Evolutionary conservation across 1,140 invertebrate species (phyloP).

Genomic region (Cherax destructor): DNA sequence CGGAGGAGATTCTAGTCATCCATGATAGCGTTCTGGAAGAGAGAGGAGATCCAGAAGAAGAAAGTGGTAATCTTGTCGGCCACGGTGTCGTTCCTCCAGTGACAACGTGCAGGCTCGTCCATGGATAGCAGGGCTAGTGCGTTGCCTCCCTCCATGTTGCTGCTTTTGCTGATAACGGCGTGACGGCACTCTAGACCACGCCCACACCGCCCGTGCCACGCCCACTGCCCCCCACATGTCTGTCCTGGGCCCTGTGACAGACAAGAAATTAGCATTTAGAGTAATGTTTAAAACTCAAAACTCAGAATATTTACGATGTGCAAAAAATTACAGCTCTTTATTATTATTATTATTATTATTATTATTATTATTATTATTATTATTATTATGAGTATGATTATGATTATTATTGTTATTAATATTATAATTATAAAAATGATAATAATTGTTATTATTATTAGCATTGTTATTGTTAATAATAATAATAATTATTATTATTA

Average conservation of each 20-base stretch:
- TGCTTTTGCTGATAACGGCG: neutral
- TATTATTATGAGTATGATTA: too few relatives aligned
- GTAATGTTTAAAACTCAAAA: neutral
- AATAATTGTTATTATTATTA: too few relatives aligned
- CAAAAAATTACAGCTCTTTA: too few relatives aligned
- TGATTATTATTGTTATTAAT: too few relatives aligned
- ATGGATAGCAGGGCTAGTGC: constrained; percentile 28
- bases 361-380: too few relatives aligned
- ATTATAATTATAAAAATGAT: too few relatives aligned
- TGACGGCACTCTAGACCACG: constrained; percentile 38
- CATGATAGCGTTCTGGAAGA: constrained; percentile 38
- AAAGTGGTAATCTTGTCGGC: constrained; percentile 48
- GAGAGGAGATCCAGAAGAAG: constrained; percentile 51
- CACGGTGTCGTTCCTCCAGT: constrained; percentile 30
- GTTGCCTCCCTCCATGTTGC: constrained; percentile 19
- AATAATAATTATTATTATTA: too few relatives aligned
- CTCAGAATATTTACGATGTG: too few relatives aligned
- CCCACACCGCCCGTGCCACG: constrained; percentile 59
- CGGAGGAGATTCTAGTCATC: constrained; percentile 7
- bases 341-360: too few relatives aligned
- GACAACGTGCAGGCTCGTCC: constrained; percentile 29
- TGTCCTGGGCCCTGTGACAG: constrained; percentile 32
- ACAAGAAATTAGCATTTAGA: constrained; percentile 5
- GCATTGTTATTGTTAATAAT: too few relatives aligned
- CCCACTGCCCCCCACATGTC: constrained; percentile 58